Conservation (phyloP, 2,113 vertebrate genomes). For the Istiophorus platypterus region DNA sequence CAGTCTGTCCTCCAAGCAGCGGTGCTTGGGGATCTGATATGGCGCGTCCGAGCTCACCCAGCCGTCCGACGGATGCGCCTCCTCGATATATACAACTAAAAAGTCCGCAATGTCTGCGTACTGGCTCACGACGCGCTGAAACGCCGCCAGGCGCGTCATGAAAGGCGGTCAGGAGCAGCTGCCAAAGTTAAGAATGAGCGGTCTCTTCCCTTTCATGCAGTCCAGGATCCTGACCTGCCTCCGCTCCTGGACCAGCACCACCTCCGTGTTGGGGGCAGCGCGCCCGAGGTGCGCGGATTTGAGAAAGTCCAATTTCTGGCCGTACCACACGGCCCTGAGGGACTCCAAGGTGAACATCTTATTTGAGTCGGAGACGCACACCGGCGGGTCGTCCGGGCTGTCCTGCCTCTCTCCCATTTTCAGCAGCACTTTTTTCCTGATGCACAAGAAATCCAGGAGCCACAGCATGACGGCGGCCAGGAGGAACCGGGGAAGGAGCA, state of each 20-base stretch:
- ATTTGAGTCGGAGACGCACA: conserved; percentile 96
- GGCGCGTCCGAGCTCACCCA: conserved; percentile 98
- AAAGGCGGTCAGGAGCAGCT: conserved; percentile 99
- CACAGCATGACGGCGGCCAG: conserved; percentile 95
- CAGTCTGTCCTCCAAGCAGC: conserved; percentile 95
- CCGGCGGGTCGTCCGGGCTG: conserved; percentile 91
- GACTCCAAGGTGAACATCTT: conserved; percentile 97
- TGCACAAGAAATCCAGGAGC: conserved; percentile 97
- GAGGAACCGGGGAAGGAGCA: conserved; percentile 96
- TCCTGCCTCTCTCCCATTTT: conserved; percentile 83
- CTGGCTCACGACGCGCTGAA: conserved; percentile 92
- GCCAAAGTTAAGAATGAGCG: conserved; percentile 97
- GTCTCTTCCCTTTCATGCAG: conserved; percentile 90
- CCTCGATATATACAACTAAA: conserved; percentile 97
- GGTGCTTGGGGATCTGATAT: conserved; percentile 95
- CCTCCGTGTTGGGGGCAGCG: conserved; percentile 94
- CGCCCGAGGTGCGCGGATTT: conserved; percentile 93
- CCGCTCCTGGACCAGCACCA: conserved; percentile 90
- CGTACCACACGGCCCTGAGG: conserved; percentile 96
- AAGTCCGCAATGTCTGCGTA: conserved; percentile 97
- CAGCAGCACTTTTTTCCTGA: conserved; percentile 90
- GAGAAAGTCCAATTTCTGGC: conserved; percentile 97
- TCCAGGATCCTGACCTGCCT: conserved; percentile 90
- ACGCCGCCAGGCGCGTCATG: conserved; percentile 97
- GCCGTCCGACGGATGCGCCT: conserved; percentile 98